These are phyloP conservation scores for Microcebus tavaratra DNA, from an alignment of 2,113 vertebrate species.

Conservation along the genomic window DNA sequence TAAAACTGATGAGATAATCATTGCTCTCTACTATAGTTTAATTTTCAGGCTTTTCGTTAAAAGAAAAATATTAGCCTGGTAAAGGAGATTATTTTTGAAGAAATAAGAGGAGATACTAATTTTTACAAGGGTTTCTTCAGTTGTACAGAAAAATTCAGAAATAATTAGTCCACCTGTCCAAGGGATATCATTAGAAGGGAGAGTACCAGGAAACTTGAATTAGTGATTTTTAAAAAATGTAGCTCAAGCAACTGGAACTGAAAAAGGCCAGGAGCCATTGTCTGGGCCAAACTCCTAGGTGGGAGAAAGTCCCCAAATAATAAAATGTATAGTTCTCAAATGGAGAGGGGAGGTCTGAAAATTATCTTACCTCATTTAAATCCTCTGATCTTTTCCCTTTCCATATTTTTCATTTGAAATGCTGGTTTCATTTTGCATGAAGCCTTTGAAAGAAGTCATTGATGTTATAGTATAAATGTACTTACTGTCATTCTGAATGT, in stretches of 20 bases:
- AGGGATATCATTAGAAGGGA: neutral
- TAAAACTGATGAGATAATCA: neutral
- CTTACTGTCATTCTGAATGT: neutral
- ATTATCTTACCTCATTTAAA: neutral
- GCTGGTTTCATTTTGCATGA: constrained; percentile 7
- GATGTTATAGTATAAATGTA: neutral
- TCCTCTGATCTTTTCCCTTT: neutral
- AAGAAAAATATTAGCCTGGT: neutral
- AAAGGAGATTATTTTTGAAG: neutral
- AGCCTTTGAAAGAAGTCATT: neutral
- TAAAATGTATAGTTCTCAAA: neutral
- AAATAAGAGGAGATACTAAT: neutral
- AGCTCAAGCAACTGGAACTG: too few species aligned
- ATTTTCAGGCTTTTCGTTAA: neutral
- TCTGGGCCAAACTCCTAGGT: neutral
- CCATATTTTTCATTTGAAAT: neutral
- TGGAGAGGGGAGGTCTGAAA: neutral
- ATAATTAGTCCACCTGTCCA: neutral
- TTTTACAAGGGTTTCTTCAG: neutral
- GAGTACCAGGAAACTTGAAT: neutral
- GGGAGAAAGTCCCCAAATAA: neutral
- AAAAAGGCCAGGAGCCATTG: neutral
- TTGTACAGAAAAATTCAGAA: neutral
- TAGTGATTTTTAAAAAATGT: neutral
- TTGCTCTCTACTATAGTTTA: neutral